Percentiles rank a stretch among this genome's conserved stretches.
phyloP scores from a whole-genome alignment of 2,797 vertebrate species.

The Lepus townsendii region DNA sequence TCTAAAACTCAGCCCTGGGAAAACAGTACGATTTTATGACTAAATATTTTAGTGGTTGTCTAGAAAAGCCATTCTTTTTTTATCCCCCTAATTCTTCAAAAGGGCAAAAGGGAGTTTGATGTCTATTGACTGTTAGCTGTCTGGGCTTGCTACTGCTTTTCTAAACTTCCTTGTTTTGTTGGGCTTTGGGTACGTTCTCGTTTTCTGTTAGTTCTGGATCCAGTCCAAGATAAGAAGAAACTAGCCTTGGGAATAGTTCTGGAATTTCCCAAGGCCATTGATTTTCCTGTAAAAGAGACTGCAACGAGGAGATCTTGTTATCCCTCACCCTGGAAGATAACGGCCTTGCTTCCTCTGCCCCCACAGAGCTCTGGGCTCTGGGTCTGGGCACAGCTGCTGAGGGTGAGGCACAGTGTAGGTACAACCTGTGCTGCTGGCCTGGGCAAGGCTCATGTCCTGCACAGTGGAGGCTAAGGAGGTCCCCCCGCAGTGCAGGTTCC shows the following conservation, averaged over 20 bases:
- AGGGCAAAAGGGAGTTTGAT: neutral
- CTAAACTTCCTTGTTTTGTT: neutral
- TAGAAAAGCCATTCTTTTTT: neutral
- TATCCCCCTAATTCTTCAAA: neutral
- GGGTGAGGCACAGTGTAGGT: neutral
- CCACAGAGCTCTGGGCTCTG: neutral
- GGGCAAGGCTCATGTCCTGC: neutral
- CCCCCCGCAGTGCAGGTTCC: neutral
- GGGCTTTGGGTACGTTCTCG: conserved; percentile 31
- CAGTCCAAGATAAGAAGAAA: conserved; percentile 40
- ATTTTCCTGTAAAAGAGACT: conserved; percentile 54
- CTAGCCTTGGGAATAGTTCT: conserved; percentile 27
- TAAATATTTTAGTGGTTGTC: conserved; percentile 27
- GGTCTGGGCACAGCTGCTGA: neutral
- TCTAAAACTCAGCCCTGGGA: neutral
- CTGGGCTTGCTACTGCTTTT: neutral
- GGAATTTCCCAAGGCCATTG: conserved; percentile 64
- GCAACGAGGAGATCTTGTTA: conserved; percentile 60
- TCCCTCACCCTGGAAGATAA: neutral
- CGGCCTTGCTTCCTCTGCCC: neutral
- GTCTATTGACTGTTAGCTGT: neutral
- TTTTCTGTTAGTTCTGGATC: conserved; percentile 70
- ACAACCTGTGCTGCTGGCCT: neutral
- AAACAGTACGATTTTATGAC: conserved; percentile 45
- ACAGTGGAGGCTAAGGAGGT: neutral